phyloP scores from a whole-genome alignment of 2,797 vertebrate genomes.

The Margarornis squamiger region DNA sequence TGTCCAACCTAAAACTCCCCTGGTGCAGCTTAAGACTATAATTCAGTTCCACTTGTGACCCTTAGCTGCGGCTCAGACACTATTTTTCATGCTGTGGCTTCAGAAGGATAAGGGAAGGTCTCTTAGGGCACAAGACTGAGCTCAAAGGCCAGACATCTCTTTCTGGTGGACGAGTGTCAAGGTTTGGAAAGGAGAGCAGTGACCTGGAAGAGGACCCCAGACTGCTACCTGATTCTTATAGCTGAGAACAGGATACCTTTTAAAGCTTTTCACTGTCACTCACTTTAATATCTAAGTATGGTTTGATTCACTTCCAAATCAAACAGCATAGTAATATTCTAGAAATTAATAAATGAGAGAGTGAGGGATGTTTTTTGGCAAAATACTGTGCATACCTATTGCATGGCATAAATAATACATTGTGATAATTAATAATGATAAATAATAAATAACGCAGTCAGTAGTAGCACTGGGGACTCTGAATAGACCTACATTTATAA shows the following conservation, averaged over 20 bases:
- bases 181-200: background rate
- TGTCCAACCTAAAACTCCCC: background rate
- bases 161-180: background rate
- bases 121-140: background rate
- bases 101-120: background rate
- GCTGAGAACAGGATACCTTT: background rate
- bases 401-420: slow-evolving; percentile 65
- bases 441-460: slow-evolving; percentile 71
- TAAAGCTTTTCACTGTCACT: background rate
- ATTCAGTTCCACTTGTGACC: background rate
- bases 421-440: slow-evolving; percentile 71
- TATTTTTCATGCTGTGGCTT: background rate
- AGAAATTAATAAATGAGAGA: slow-evolving; percentile 53
- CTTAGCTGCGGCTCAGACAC: background rate
- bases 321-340: slow-evolving; percentile 24
- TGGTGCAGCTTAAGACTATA: background rate
- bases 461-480: slow-evolving; percentile 9
- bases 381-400: slow-evolving; percentile 54
- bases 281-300: background rate
- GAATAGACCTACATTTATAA: slow-evolving; percentile 38
- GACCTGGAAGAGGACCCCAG: background rate
- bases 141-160: background rate
- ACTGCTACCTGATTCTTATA: background rate
- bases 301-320: slow-evolving; percentile 46
- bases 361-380: slow-evolving; percentile 51